A percentile compares a stretch with the other conserved stretches of the same genome.
These are phyloP conservation scores for Drosophila albomicans DNA, from an alignment of 1,140 invertebrate genomes.

Conservation along the genomic window DNA sequence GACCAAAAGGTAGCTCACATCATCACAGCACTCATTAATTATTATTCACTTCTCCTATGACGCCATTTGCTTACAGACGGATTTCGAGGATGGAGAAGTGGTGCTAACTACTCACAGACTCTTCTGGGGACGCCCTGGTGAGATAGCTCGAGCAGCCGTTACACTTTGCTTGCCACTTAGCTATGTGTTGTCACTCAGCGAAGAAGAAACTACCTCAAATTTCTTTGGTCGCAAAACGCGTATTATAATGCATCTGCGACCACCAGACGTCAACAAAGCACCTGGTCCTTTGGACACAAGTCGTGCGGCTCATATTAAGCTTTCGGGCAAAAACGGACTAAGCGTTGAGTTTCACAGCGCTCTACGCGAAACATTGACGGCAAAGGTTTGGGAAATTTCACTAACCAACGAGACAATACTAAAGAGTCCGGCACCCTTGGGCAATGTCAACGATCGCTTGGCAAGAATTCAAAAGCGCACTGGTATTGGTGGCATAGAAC, in stretches of 20 bases:
- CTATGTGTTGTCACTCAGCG: slow-evolving; percentile 91
- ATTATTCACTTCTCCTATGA: slow-evolving; percentile 11
- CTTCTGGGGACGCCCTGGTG: slow-evolving; percentile 91
- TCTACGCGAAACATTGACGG: slow-evolving; percentile 87
- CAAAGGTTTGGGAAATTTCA: slow-evolving; percentile 88
- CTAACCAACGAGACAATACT: slow-evolving; percentile 52
- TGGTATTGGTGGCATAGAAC: slow-evolving; percentile 98
- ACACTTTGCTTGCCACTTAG: slow-evolving; percentile 90
- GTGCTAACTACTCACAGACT: slow-evolving; percentile 92
- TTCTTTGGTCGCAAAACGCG: slow-evolving; percentile 92
- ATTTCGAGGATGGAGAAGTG: slow-evolving; percentile 92
- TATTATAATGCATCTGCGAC: slow-evolving; percentile 92
- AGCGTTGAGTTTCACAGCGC: slow-evolving; percentile 89
- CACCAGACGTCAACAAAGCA: slow-evolving; percentile 87
- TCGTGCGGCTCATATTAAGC: slow-evolving; percentile 91
- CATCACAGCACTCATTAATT: too few species aligned
- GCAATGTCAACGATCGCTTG: slow-evolving; percentile 85
- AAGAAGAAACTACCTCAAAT: slow-evolving; percentile 91
- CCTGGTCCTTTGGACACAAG: slow-evolving; percentile 91
- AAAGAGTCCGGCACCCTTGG: slow-evolving; percentile 55
- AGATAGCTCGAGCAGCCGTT: slow-evolving; percentile 88
- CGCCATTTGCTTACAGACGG: slow-evolving; percentile 87
- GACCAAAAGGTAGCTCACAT: slow-evolving; percentile 89
- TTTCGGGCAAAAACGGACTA: slow-evolving; percentile 95
- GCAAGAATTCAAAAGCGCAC: slow-evolving; percentile 87